Evolutionary conservation across 2,797 vertebrate genomes (phyloP).

Genomic region (Semotilus atromaculatus): DNA sequence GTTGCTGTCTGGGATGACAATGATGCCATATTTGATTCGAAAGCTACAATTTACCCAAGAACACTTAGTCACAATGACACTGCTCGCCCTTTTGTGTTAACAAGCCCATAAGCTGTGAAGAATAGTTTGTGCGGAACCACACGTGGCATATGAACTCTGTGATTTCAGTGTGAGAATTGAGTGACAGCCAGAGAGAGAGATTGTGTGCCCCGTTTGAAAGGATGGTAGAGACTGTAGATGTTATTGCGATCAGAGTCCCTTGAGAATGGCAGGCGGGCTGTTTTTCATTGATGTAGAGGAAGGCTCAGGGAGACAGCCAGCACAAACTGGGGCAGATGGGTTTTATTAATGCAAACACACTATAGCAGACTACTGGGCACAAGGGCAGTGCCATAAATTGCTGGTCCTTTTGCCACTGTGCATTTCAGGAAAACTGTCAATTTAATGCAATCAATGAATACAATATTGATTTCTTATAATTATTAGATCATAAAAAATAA

Average conservation of each 20-base stretch:
- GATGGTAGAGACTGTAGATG: slow-evolving; percentile 26
- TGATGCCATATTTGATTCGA: background rate
- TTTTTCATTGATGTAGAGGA: slow-evolving; percentile 47
- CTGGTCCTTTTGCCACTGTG: background rate
- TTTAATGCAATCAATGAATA: background rate
- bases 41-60: background rate
- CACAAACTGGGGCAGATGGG: slow-evolving; percentile 37
- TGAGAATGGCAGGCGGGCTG: slow-evolving; percentile 24
- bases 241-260: slow-evolving; percentile 38
- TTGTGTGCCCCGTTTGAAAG: slow-evolving; percentile 10
- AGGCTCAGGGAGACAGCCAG: slow-evolving; percentile 33
- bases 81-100: slow-evolving; percentile 7
- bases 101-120: slow-evolving; percentile 27
- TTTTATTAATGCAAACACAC: slow-evolving; percentile 48
- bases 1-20: too few species aligned
- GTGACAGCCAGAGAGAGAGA: slow-evolving; percentile 13
- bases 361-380: slow-evolving; percentile 20
- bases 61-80: background rate
- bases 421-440: background rate
- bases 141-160: background rate
- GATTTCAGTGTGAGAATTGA: slow-evolving; percentile 31
- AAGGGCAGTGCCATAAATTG: background rate
- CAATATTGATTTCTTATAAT: background rate
- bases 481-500: background rate
- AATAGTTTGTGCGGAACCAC: background rate